Evolutionary conservation across 37 sponge, comb jelly and placozoan species (phyloP), one percentile per base, ranked within the genome.

Genomic region (Amphimedon queenslandica): DNA sequence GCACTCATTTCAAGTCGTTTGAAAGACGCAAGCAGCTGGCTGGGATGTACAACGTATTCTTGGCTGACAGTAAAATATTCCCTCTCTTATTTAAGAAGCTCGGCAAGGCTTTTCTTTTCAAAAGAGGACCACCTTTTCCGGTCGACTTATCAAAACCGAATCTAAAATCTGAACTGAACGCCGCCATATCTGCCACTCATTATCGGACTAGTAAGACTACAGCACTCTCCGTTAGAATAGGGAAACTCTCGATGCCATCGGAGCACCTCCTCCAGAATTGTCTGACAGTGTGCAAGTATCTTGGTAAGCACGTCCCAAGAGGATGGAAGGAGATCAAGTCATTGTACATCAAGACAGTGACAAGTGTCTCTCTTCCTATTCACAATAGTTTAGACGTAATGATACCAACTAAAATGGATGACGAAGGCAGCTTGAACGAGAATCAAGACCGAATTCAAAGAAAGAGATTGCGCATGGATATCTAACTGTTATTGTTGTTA

Each of bases 51-150:
- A 88, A 90, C 31, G 33, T 90, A 25, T 94, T 79, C 72, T 65
- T 94, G 33, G 57, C 82, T 1, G 95, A 94, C 64, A 73, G 58
- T 28, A 37, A 81, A 20, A 41, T 94, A 25, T 90, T 80, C 56
- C 92, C 86, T 35, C 55, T 67, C n/a, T 67, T 94, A 24, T 83
- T 84, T 13, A 37, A 56, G 3, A 61, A 70, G 35, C 85, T 94
- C 1, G 95, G 95, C n/a, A 94, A 94, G 76, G 75, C 73, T 30
- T 94, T 94, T 80, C 84, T 78, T 65, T 74, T 77, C 33, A 94
- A 82, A 71, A 94, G 86, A 34, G 86, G 92, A 32, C 74, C 75
- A 34, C 95, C 95, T 47, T 56, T 69, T 71, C 79, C 93, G 23
- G 92, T 94, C 21, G 70, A 87, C 40, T 30, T 94, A 72, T 29